A percentile compares a stretch with the other conserved stretches of the same genome.
These are phyloP conservation scores for Rhabditoides inermis DNA, from an alignment of 2,888 invertebrate species.

Conservation along the genomic window DNA sequence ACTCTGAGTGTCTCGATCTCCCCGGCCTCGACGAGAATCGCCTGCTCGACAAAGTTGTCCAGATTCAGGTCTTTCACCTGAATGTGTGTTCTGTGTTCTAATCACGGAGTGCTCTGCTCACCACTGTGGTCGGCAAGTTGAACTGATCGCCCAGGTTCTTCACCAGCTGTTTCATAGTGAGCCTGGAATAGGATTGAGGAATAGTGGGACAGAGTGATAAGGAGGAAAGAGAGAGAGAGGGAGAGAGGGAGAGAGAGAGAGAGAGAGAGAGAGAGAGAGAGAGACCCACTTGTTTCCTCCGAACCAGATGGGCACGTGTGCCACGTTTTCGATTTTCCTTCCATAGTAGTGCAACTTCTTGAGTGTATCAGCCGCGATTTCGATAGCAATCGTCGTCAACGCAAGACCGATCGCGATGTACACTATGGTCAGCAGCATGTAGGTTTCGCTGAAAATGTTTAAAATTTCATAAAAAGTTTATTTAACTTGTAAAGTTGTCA, in stretches of 20 bases:
- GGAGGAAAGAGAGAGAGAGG: neutral
- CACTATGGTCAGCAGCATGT: slow-evolving; percentile 45
- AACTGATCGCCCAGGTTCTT: slow-evolving; percentile 49
- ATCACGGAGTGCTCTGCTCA: slow-evolving; percentile 19
- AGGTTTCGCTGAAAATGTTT: slow-evolving; percentile 33
- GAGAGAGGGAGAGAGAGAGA: neutral
- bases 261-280: neutral
- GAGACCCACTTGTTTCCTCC: slow-evolving; percentile 44
- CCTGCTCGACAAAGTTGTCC: slow-evolving; percentile 49
- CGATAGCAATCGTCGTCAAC: slow-evolving; percentile 49
- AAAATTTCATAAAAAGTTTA: no score
- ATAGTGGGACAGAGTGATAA: neutral
- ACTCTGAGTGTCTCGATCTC: slow-evolving; percentile 43
- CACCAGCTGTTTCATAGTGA: slow-evolving; percentile 47
- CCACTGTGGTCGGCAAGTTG: slow-evolving; percentile 41
- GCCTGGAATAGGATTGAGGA: slow-evolving; percentile 20
- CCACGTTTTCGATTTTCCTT: slow-evolving; percentile 49
- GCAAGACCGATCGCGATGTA: slow-evolving; percentile 49
- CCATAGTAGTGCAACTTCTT: slow-evolving; percentile 49
- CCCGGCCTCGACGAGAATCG: slow-evolving; percentile 48
- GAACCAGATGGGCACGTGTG: slow-evolving; percentile 47
- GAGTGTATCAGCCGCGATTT: slow-evolving; percentile 47
- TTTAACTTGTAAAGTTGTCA: no score
- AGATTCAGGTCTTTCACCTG: slow-evolving; percentile 28
- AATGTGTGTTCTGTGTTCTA: neutral